These are phyloP conservation scores for Tachina lurida DNA, from an alignment of 2,888 invertebrate species.

Conservation along the genomic window DNA sequence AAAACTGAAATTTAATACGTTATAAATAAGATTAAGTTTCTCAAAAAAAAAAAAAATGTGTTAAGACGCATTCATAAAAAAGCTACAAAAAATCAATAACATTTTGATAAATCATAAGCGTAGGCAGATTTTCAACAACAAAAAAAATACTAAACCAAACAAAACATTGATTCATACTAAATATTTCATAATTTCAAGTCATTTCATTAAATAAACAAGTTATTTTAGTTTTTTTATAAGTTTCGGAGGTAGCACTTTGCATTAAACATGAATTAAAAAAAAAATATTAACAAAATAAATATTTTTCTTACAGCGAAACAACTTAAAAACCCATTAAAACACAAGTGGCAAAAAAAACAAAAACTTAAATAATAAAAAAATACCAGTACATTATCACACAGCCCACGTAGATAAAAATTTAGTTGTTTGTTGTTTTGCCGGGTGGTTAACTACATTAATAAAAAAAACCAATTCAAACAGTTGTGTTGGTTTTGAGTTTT, in stretches of 20 bases:
- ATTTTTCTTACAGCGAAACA: constrained; percentile 19
- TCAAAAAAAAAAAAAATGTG: constrained; percentile 2
- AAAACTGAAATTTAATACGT: constrained; percentile 44
- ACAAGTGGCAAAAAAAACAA: constrained; percentile 6
- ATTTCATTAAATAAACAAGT: neutral
- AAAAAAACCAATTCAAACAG: constrained; percentile 24
- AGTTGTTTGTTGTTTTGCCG: constrained; percentile 25
- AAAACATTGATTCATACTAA: constrained; percentile 4
- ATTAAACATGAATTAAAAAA: constrained; percentile 19
- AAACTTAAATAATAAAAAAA: neutral
- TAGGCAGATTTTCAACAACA: neutral
- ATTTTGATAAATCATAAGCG: neutral
- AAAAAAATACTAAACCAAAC: neutral
- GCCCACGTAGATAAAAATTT: constrained; percentile 38
- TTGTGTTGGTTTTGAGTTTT: constrained; percentile 35
- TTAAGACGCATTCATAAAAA: neutral
- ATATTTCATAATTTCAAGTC: neutral
- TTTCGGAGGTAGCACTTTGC: constrained; percentile 56
- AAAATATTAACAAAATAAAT: constrained; percentile 14
- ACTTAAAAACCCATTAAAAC: constrained; percentile 50
- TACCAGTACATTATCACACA: constrained; percentile 47
- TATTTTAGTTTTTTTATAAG: neutral
- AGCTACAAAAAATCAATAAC: constrained; percentile 25
- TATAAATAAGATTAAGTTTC: constrained; percentile 46
- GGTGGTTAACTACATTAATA: constrained; percentile 28